phyloP scores from a whole-genome alignment of 2,797 vertebrate genomes.

The Ceyx erithaca region DNA sequence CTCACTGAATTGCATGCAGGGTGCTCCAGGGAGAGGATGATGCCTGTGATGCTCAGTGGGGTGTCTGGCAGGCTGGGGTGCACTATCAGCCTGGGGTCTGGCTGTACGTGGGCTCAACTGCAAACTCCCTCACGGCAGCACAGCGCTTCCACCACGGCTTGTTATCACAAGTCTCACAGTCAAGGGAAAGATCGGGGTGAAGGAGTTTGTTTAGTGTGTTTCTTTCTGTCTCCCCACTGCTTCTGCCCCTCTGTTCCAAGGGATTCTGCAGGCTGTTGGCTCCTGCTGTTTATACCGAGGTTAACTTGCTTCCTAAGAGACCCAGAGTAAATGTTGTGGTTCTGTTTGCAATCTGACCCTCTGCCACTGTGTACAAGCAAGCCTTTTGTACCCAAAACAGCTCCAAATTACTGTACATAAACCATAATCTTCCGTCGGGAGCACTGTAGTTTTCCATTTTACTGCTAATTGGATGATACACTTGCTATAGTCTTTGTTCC shows the following conservation, averaged over 20 bases:
- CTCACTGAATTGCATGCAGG: rapidly evolving
- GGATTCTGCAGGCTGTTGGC: neutral
- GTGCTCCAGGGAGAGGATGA: neutral
- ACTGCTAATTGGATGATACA: constrained; percentile 64
- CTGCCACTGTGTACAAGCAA: neutral
- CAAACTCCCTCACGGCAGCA: neutral
- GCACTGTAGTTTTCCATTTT: constrained; percentile 43
- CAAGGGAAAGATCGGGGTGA: neutral
- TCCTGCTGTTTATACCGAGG: neutral
- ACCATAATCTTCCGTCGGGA: constrained; percentile 36
- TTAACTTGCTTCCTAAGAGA: neutral
- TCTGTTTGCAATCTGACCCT: constrained; percentile 29
- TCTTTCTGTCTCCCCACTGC: neutral
- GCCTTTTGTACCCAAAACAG: constrained; percentile 37
- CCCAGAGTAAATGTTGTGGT: neutral
- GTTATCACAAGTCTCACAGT: neutral
- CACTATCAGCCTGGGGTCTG: rapidly evolving
- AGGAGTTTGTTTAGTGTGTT: neutral
- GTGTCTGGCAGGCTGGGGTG: neutral
- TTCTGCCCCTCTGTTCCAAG: neutral
- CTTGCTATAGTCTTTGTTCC: constrained; percentile 26
- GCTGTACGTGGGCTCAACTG: neutral
- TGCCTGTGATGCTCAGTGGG: rapidly evolving
- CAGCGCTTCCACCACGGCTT: rapidly evolving
- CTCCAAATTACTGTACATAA: constrained; percentile 55